Base-by-base conservation (phyloP, 2,113 vertebrate genomes). In the Esox niger region DNA sequence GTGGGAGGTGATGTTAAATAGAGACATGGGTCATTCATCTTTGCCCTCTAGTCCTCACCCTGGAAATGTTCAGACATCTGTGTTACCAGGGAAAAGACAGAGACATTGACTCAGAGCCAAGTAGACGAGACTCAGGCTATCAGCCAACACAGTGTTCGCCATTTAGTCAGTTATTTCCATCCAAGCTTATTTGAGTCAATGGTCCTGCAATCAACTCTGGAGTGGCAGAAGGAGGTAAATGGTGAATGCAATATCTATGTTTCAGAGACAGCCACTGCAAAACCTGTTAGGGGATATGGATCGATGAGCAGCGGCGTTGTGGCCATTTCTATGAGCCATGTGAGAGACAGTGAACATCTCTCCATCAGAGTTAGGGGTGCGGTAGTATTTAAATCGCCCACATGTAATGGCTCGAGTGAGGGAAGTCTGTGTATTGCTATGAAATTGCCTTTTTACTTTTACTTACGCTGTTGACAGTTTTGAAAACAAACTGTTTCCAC, bases 351-450 rank as follows among this genome's bases (percentile, higher is more conserved):
- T 25, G n/a, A 10, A 20, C 25, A 5, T 57, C 26, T 57, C 67
- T 29, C n/a, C 27, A 61, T 21, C 29, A 23, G 46, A 73, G 63
- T 72, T 69, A 63, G 17, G 13, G n/a, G n/a, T 13, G 31, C 13
- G 26, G 29, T 25, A 54, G 46, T 66, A 31, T 64, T 79, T 55
- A 71, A 75, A 69, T 73, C 66, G 74, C 49, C 23, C n/a, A 61
- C 65, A 31, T n/a, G n/a, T 56, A 25, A 25, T 17, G n/a, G n/a
- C n/a, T n/a, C n/a, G n/a, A n/a, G n/a, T n/a, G n/a, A n/a, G n/a
- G n/a, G n/a, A 57, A 15, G 38, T 17, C 38, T 43, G 38, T 43
- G 29, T 30, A n/a, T n/a, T n/a, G n/a, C 5, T 23, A 9, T 30
- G 21, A 35, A 61, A 21, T 54, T 68, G 74, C 64, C 57, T 73